Evolutionary conservation across 2,113 vertebrate genomes (phyloP).

Genomic region (human (Homo sapiens)): GRCh38 chr18:76138501-76139000

Average conservation of each 20-base stretch:
- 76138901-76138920: rapidly evolving
- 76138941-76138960: rapidly evolving
- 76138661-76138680: background rate
- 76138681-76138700: rapidly evolving
- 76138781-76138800: background rate
- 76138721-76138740: background rate
- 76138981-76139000: no score
- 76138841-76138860: no score
- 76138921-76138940: rapidly evolving
- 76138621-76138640: rapidly evolving
- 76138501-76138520: rapidly evolving
- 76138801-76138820: background rate
- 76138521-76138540: rapidly evolving
- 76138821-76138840: no score
- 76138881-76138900: rapidly evolving
- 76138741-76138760: background rate
- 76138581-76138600: background rate
- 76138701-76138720: rapidly evolving
- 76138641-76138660: rapidly evolving
- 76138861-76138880: rapidly evolving
- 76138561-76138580: background rate
- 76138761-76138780: background rate
- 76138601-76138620: rapidly evolving
- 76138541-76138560: background rate
- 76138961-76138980: rapidly evolving